Base-by-base conservation (phyloP, 2,888 invertebrate species). In the Andrena marginata region DNA sequence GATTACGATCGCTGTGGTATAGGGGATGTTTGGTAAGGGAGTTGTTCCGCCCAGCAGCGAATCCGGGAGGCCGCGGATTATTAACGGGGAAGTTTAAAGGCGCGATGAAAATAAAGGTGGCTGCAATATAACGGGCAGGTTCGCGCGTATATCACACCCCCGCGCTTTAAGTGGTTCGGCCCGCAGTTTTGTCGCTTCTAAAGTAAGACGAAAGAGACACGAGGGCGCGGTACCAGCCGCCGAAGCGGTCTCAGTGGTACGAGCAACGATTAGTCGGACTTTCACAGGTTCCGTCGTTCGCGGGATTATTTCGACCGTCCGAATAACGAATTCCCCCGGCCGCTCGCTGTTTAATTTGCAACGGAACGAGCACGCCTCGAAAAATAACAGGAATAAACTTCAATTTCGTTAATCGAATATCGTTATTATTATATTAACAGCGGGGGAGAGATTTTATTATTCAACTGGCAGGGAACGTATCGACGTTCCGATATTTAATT, bases 221-320 rank as follows among this genome's bases (percentile, higher is more conserved):
- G 2, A 2, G 42, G 42, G 20, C 5, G 13, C n/a, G 6, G 54
- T 42, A 29, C 10, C 1, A 60, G 23, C 42, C 23, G 13, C 23
- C 49, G 60, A 29, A 23, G 54, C n/a, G 69, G 68, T 78, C 64
- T 59, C 68, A 80, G 78, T 51, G 35, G 75, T 56, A 59, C 8
- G 48, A 48, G 6, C 1, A 7, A 23, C 29, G 69, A 73, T 73
- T 64, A 78, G 49, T 63, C 59, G 42, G 63, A 4, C 64, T 16
- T 65, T 35, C 5, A n/a, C 8, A 2, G 0, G 42, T 31, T 4
- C 10, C 6, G 8, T 5, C 23, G 54, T 7, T 7, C 2, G 23
- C 7, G 8, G 20, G 13, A 60, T 35, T 29, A 20, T 59, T 68
- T 33, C 6, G 42, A 29, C 29, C 0, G 10, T 35, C 26, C 1